These are phyloP conservation scores for Catotricha subobsoleta DNA, from an alignment of 2,888 invertebrate genomes.

Conservation along the genomic window DNA sequence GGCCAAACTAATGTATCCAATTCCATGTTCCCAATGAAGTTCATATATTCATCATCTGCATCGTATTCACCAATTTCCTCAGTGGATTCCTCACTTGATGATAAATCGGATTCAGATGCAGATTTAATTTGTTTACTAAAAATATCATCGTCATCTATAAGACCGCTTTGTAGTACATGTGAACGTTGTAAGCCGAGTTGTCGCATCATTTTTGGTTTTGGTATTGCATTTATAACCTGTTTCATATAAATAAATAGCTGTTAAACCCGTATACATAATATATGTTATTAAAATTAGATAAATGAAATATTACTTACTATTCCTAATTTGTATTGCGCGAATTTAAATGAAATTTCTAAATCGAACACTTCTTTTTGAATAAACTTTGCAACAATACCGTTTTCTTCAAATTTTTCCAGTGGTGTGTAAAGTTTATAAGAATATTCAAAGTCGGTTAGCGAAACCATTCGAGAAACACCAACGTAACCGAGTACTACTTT, in stretches of 20 bases:
- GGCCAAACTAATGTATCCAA: slow-evolving; percentile 38
- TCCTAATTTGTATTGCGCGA: slow-evolving; percentile 46
- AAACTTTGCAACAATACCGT: slow-evolving; percentile 54
- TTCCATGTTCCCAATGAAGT: slow-evolving; percentile 36
- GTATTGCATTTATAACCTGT: slow-evolving; percentile 18
- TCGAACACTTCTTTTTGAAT: slow-evolving; percentile 45
- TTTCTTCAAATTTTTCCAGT: slow-evolving; percentile 57
- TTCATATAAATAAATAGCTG: too few species aligned
- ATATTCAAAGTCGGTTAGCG: slow-evolving; percentile 55
- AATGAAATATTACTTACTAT: too few species aligned
- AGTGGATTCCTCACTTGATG: slow-evolving; percentile 25
- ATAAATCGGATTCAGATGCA: slow-evolving; percentile 13
- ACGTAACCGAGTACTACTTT: slow-evolving; percentile 55
- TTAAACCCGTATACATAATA: slow-evolving; percentile 3
- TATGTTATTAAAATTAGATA: neutral
- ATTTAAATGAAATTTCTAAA: slow-evolving; percentile 46
- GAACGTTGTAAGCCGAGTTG: slow-evolving; percentile 14
- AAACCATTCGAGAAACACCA: slow-evolving; percentile 34
- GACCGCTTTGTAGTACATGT: slow-evolving; percentile 1
- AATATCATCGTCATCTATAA: slow-evolving; percentile 10
- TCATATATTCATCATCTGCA: slow-evolving; percentile 14
- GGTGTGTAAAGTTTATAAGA: slow-evolving; percentile 61
- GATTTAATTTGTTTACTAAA: slow-evolving; percentile 14
- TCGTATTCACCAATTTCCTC: slow-evolving; percentile 19
- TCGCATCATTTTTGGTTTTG: slow-evolving; percentile 23